A percentile compares a stretch with the other conserved stretches of the same genome.
phyloP scores from a whole-genome alignment of 2,888 invertebrate species.

The Acanthoscelides obtectus region DNA sequence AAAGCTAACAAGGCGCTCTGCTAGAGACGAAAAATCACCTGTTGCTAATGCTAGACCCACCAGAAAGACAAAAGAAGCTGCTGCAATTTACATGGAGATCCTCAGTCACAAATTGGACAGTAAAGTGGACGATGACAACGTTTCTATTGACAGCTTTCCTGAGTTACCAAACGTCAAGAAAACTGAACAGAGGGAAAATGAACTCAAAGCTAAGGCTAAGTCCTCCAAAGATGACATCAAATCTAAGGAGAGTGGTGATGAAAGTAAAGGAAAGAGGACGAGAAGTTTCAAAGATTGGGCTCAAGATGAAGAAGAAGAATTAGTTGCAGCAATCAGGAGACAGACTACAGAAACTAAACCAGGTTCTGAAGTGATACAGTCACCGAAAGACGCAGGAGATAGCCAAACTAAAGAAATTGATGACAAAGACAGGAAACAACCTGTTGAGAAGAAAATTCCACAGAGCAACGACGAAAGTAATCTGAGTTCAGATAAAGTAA shows the following conservation, averaged over 20 bases:
- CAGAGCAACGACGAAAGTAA: neutral
- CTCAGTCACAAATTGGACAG: constrained; percentile 64
- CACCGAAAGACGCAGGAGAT: neutral
- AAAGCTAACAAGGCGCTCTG: constrained; percentile 6
- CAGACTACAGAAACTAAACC: neutral
- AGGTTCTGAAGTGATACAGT: neutral
- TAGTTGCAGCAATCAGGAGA: constrained; percentile 10
- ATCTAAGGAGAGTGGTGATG: constrained; percentile 13
- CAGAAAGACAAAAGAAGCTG: constrained; percentile 71
- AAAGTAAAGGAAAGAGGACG: constrained; percentile 12
- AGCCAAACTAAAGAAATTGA: neutral
- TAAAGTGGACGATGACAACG: constrained; percentile 58
- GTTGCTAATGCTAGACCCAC: constrained; percentile 48
- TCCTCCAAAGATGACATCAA: constrained; percentile 19
- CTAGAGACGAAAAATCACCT: constrained; percentile 9
- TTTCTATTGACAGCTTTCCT: constrained; percentile 63
- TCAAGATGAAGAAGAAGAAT: constrained; percentile 21
- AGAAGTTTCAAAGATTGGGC: constrained; percentile 17
- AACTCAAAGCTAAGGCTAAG: constrained; percentile 51
- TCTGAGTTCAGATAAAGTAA: neutral
- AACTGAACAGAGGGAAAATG: constrained; percentile 57
- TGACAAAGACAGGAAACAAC: neutral
- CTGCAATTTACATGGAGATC: constrained; percentile 69
- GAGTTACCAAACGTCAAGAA: constrained; percentile 62
- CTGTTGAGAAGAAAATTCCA: neutral